These are phyloP conservation scores for Rhaphigaster nebulosa DNA, from an alignment of 2,888 invertebrate species.

Conservation along the genomic window DNA sequence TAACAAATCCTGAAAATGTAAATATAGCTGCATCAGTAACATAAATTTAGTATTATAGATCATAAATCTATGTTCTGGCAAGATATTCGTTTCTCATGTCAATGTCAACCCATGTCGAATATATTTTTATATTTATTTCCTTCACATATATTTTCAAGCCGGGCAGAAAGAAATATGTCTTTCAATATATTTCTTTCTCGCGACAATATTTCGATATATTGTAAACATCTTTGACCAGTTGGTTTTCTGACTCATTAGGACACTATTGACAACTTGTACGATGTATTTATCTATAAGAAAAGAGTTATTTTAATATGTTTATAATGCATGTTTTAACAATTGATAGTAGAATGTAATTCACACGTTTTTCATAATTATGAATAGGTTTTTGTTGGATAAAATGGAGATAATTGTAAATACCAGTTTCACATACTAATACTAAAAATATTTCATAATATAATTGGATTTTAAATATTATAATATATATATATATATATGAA, in stretches of 20 bases:
- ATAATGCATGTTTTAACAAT: too few species aligned
- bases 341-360: too few species aligned
- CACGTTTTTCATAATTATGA: too few species aligned
- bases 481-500: too few species aligned
- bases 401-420: too few species aligned
- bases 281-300: too few species aligned
- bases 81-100: not conserved
- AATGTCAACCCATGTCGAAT: slow-evolving; percentile 18
- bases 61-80: not conserved
- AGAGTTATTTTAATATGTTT: too few species aligned
- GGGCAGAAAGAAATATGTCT: not conserved
- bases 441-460: too few species aligned
- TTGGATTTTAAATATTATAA: too few species aligned
- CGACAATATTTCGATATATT: not conserved
- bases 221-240: not conserved
- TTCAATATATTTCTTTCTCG: not conserved
- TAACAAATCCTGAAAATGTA: not conserved
- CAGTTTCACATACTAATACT: too few species aligned
- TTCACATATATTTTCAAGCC: not conserved
- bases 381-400: too few species aligned
- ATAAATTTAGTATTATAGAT: not conserved
- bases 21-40: not conserved
- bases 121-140: slow-evolving; percentile 17
- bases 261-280: not conserved
- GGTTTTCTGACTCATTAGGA: not conserved